phyloP scores from a whole-genome alignment of 2,797 vertebrate species.

The Morus bassanus region DNA sequence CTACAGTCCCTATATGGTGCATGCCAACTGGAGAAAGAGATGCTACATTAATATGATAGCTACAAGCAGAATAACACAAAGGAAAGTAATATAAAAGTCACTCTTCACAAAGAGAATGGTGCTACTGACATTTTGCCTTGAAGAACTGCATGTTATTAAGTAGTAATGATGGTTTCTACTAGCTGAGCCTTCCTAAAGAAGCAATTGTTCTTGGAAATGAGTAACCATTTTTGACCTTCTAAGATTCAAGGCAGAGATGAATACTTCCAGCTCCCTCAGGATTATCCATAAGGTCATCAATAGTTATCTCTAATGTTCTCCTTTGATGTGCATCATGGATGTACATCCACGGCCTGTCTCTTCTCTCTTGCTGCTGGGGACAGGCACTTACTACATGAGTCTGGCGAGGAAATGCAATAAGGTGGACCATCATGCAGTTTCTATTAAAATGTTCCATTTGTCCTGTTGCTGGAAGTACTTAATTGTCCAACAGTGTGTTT shows the following conservation, averaged over 20 bases:
- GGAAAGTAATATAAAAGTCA: not conserved
- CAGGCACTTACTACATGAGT: fast-evolving
- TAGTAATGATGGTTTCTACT: not conserved
- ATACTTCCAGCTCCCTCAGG: not conserved
- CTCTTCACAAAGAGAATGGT: not conserved
- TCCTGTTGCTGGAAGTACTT: not conserved
- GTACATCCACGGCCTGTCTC: not conserved
- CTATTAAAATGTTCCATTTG: not conserved
- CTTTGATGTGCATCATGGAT: not conserved
- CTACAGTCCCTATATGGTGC: not conserved
- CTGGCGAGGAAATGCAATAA: not conserved
- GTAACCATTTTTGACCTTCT: not conserved
- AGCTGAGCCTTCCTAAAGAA: not conserved
- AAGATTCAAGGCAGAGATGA: not conserved
- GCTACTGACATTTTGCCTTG: not conserved
- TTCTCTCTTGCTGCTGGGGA: not conserved
- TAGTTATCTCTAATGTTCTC: not conserved
- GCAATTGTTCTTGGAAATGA: not conserved
- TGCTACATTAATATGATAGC: not conserved
- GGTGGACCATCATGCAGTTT: not conserved
- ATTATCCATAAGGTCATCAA: not conserved
- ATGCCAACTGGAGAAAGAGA: not conserved
- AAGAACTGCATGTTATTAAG: not conserved
- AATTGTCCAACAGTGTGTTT: not conserved
- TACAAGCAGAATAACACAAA: not conserved